These are phyloP conservation scores for Atrichornis clamosus DNA, from an alignment of 2,113 vertebrate genomes.

Conservation along the genomic window DNA sequence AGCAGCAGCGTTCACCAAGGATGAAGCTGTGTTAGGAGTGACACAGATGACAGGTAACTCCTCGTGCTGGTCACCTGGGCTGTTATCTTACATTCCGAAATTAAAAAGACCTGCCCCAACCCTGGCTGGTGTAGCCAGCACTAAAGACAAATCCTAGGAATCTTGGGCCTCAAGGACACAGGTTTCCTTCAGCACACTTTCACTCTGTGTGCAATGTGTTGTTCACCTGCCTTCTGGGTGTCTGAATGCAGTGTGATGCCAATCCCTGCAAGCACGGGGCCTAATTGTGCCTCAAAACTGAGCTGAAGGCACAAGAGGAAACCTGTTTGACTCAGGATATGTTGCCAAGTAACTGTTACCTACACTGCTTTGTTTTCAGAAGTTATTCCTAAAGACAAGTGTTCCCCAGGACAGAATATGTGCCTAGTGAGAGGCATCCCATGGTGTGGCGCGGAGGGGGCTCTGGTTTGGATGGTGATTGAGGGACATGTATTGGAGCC, in stretches of 20 bases:
- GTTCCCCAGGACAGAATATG: not conserved
- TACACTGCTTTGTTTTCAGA: not conserved
- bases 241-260: not conserved
- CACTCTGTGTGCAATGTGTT: no score
- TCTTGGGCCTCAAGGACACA: not conserved
- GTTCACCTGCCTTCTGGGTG: not conserved
- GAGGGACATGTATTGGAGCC: not conserved
- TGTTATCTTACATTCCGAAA: not conserved
- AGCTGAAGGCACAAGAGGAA: not conserved
- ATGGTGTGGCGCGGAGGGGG: not conserved
- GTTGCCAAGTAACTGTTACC: not conserved
- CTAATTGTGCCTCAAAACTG: not conserved
- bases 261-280: not conserved
- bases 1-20: not conserved
- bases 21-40: not conserved
- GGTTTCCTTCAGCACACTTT: not conserved
- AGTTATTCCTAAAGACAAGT: not conserved
- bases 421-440: not conserved
- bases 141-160: not conserved
- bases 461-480: not conserved
- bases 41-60: constrained; percentile 45
- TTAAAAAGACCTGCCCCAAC: not conserved
- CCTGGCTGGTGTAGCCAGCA: not conserved
- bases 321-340: not conserved
- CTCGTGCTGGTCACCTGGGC: not conserved